Base-by-base conservation (phyloP, 1,140 invertebrate species). In the Pseudomyrmex pallidus region DNA sequence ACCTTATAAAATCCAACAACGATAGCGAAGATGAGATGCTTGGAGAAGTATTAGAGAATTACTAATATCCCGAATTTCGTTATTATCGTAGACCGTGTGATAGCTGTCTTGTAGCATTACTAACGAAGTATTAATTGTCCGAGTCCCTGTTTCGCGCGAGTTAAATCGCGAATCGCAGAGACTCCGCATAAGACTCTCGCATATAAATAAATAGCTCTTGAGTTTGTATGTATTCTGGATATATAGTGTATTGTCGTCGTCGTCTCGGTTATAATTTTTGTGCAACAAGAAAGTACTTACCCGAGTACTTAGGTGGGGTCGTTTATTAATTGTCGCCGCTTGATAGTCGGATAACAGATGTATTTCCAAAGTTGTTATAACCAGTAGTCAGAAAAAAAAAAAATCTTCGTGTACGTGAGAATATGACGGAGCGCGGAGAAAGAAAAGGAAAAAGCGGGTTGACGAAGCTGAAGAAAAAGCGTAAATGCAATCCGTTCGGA, bases 21-120 rank as follows among this genome's bases (percentile, higher is more conserved):
- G 76, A 80, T 70, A 54, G 76, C 44, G 54, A 80, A 72, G 66
- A 72, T 25, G 76, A 80, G 76, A 80, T 80, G 76, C 66, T 72
- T 80, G 76, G 72, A 35, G 57, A 80, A 46, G 66, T 56, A n/a
- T 15, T 70, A 80, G 66, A 80, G 66, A 70, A 17, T 70, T 78
- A 57, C 54, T 70, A 70, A 44, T 25, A 25, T 0, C 66, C 48
- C 46, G 68, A 82, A 54, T 82, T 73, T 66, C 78, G 59, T 61
- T 48, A 56, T 68, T 44, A n/a, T n/a, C n/a, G 85, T 86, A 77
- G 59, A 83, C 83, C 61, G 68, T 83, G 66, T 67, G 67, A 63
- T 77, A 77, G 61, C 52, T 76, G 67, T 61, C 66, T 72, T 46
- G 54, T 25, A 82, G 35, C 2, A 66, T 70, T 59, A 70, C 52